Evolutionary conservation across 1,140 invertebrate species (phyloP).

Genomic region (Cepaea nemoralis): DNA sequence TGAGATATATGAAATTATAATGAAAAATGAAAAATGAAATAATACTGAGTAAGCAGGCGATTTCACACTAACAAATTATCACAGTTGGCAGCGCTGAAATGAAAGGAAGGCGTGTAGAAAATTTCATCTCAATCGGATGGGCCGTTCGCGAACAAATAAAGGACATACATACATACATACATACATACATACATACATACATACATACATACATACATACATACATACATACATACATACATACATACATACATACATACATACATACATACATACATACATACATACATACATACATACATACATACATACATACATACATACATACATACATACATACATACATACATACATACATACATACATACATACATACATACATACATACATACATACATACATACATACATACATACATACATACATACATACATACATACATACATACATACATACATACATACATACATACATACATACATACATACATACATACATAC

Average conservation of each 20-base stretch:
- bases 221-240: constrained; percentile 11
- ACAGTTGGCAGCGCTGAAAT: too few species aligned
- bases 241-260: constrained; percentile 11
- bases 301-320: constrained; percentile 11
- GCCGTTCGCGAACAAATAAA: too few species aligned
- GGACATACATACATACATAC: too few species aligned
- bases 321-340: constrained; percentile 11
- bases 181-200: constrained; percentile 11
- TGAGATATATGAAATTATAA: too few species aligned
- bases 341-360: constrained; percentile 11
- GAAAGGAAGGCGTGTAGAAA: too few species aligned
- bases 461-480: constrained; percentile 11
- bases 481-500: constrained; percentile 11
- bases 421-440: constrained; percentile 11
- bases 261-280: constrained; percentile 11
- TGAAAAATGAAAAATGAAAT: too few species aligned
- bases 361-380: constrained; percentile 11
- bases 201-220: constrained; percentile 11
- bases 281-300: constrained; percentile 11
- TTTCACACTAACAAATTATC: too few species aligned
- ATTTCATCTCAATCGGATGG: too few species aligned
- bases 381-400: constrained; percentile 11
- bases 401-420: constrained; percentile 11
- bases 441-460: constrained; percentile 11
- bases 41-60: too few species aligned